These are phyloP conservation scores for Metalampra italica DNA, from an alignment of 2,888 invertebrate genomes.

Conservation along the genomic window DNA sequence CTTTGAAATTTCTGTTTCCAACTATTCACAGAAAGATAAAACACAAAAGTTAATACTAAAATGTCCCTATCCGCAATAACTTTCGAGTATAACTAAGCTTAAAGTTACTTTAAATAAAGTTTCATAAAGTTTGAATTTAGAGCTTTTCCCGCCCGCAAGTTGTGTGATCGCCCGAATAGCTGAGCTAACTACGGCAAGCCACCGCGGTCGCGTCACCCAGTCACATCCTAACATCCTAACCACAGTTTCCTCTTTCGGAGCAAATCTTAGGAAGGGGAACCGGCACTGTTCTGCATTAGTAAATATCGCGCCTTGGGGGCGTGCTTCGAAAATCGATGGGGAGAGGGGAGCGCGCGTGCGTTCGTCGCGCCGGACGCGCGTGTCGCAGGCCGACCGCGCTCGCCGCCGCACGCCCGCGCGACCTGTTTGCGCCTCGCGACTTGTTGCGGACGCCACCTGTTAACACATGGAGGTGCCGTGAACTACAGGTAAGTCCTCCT, in stretches of 20 bases:
- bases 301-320: slow-evolving; percentile 59
- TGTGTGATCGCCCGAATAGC: not conserved
- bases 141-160: not conserved
- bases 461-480: slow-evolving; percentile 64
- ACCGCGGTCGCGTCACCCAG: no score
- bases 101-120: no score
- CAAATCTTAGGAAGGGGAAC: slow-evolving; percentile 56
- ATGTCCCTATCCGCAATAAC: no score
- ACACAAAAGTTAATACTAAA: no score
- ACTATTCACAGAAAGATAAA: not conserved
- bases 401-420: slow-evolving; percentile 52
- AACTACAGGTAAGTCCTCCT: slow-evolving; percentile 58
- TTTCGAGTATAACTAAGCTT: no score
- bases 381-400: slow-evolving; percentile 52
- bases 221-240: no score
- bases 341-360: slow-evolving; percentile 35
- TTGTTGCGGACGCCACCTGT: slow-evolving; percentile 72
- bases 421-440: slow-evolving; percentile 50
- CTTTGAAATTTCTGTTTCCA: no score
- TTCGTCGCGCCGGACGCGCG: slow-evolving; percentile 30
- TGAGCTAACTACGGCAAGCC: not conserved
- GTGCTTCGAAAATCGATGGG: slow-evolving; percentile 67
- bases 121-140: no score
- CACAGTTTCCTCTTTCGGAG: not conserved
- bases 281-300: slow-evolving; percentile 62